Evolutionary conservation across 2,113 vertebrate genomes (phyloP).

Genomic region (Eclectus roratus): DNA sequence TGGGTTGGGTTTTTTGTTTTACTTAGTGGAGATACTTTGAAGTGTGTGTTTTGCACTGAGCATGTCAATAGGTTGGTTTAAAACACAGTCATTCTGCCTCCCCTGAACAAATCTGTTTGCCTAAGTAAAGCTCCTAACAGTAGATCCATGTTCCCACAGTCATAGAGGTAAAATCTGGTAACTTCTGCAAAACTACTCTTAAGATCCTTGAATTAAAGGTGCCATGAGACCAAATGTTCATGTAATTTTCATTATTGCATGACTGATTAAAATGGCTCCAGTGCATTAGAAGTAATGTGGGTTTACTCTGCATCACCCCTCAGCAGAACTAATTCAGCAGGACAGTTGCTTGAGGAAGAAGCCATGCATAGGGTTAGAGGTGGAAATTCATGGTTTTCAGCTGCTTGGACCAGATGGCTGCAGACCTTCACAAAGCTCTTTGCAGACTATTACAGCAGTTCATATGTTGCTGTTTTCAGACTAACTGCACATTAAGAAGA

Average conservation of each 20-base stretch:
- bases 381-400: neutral
- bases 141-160: neutral
- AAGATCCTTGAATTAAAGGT: neutral
- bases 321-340: constrained; percentile 9
- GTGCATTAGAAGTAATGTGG: neutral
- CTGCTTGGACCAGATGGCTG: neutral
- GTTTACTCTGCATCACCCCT: neutral
- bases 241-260: neutral
- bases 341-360: constrained; percentile 6
- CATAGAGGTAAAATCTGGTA: neutral
- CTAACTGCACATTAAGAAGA: neutral
- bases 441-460: neutral
- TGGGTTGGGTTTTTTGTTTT: neutral
- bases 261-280: constrained; percentile 9
- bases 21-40: neutral
- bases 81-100: neutral
- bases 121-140: neutral
- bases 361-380: neutral
- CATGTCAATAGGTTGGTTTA: neutral
- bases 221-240: neutral
- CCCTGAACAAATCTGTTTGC: neutral
- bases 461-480: fast-evolving
- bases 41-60: neutral
- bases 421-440: neutral
- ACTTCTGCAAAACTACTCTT: neutral